phyloP scores from a whole-genome alignment of 2,888 invertebrate genomes.

The Lottia scabra region DNA sequence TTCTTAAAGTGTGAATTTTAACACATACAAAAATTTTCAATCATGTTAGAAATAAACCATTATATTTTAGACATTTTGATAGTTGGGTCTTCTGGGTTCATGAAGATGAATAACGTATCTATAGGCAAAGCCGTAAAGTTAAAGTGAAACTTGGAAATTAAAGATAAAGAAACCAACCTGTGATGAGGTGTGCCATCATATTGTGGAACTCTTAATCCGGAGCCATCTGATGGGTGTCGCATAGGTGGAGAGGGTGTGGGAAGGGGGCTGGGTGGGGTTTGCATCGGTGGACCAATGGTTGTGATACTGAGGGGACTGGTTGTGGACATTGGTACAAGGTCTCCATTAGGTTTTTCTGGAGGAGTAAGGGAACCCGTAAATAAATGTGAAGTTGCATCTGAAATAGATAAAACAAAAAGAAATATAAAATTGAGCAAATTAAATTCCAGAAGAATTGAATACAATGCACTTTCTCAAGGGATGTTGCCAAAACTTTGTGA shows the following conservation, averaged over 20 bases:
- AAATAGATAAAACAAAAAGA: constrained; percentile 26
- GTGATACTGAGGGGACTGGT: constrained; percentile 58
- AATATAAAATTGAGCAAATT: background rate
- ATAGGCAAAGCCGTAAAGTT: no score
- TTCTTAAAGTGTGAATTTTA: no score
- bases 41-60: no score
- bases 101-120: no score
- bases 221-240: constrained; percentile 25
- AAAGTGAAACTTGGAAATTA: no score
- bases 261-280: constrained; percentile 83
- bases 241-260: constrained; percentile 70
- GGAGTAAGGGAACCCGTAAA: constrained; percentile 71
- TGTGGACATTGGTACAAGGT: constrained; percentile 62
- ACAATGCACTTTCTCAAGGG: no score
- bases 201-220: constrained; percentile 11
- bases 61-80: no score
- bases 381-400: constrained; percentile 53
- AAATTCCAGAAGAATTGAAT: no score
- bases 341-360: constrained; percentile 71
- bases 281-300: constrained; percentile 75
- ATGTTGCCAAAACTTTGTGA: no score
- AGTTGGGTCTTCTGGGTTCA: no score
- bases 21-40: no score
- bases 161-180: constrained; percentile 12
- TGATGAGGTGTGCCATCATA: constrained; percentile 13